Conservation (phyloP, 2,888 invertebrate species). For the Xestia c-nigrum region DNA sequence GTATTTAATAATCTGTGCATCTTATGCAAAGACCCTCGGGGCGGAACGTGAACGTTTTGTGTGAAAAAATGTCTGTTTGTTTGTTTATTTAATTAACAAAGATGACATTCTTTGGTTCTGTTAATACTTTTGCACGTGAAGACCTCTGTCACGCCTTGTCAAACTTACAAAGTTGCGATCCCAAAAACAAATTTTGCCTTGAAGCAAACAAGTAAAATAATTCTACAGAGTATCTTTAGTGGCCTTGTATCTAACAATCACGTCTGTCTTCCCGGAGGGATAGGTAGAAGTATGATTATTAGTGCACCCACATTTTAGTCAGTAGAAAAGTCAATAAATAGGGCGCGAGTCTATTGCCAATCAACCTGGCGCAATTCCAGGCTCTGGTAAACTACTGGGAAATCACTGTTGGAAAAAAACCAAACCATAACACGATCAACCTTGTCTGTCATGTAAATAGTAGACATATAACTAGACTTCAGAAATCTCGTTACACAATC, state of each 20-base stretch:
- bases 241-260: background rate
- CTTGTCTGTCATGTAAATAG: slow-evolving; percentile 29
- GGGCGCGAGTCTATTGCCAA: background rate
- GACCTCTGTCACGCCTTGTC: slow-evolving; percentile 21
- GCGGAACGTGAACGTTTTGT: slow-evolving; percentile 31
- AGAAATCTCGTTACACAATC: slow-evolving; percentile 18
- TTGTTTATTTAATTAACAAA: slow-evolving; percentile 71
- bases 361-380: background rate
- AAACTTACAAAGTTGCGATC: slow-evolving; percentile 8
- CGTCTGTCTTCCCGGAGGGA: background rate
- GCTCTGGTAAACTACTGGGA: background rate
- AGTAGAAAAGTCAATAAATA: too few relatives aligned
- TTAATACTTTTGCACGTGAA: slow-evolving; percentile 50
- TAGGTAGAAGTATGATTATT: too few relatives aligned
- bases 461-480: slow-evolving; percentile 15
- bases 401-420: background rate
- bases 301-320: too few relatives aligned
- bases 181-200: slow-evolving; percentile 20
- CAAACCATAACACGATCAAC: background rate
- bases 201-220: background rate
- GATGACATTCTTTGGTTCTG: slow-evolving; percentile 38
- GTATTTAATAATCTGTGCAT: slow-evolving; percentile 81
- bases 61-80: slow-evolving; percentile 56
- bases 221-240: background rate
- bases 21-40: slow-evolving; percentile 75